Conservation (phyloP, 2,888 invertebrate genomes). For the Pedicia rivosa region DNA sequence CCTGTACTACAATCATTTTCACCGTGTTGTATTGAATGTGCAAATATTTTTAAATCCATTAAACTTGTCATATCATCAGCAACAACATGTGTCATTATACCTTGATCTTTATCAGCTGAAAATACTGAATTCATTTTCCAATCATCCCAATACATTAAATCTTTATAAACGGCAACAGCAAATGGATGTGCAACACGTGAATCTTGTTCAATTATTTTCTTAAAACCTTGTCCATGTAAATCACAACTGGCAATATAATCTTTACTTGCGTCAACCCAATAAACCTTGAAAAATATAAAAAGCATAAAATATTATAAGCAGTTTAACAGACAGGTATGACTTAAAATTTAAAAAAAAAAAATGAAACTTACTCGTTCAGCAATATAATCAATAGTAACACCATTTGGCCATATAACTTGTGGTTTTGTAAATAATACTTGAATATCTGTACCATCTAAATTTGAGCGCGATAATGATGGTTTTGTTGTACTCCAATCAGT, state of each 20-base stretch:
- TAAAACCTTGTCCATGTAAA: constrained; percentile 50
- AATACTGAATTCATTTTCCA: constrained; percentile 69
- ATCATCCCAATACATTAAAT: constrained; percentile 80
- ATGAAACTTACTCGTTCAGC: constrained; percentile 52
- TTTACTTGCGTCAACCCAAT: constrained; percentile 74
- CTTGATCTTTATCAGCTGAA: constrained; percentile 62
- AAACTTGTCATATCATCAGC: constrained; percentile 47
- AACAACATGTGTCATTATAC: constrained; percentile 41
- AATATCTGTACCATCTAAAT: constrained; percentile 59
- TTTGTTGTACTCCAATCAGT: constrained; percentile 72
- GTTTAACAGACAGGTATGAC: too few species aligned
- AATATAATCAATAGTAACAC: constrained; percentile 69
- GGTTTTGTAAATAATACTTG: constrained; percentile 46
- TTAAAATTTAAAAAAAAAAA: too few species aligned
- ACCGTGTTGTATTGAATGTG: constrained; percentile 58
- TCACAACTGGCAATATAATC: constrained; percentile 68
- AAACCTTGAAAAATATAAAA: constrained; percentile 37
- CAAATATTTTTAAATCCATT: constrained; percentile 73
- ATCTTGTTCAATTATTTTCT: constrained; percentile 45
- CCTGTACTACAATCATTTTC: constrained; percentile 50
- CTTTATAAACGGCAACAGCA: constrained; percentile 71
- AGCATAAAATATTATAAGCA: neutral
- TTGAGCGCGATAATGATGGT: constrained; percentile 63
- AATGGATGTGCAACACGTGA: constrained; percentile 67
- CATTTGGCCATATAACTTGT: constrained; percentile 72